Evolutionary conservation across 2,113 vertebrate genomes (phyloP), one percentile per base, ranked within the genome.

Genomic region (Salvelinus sp.): DNA sequence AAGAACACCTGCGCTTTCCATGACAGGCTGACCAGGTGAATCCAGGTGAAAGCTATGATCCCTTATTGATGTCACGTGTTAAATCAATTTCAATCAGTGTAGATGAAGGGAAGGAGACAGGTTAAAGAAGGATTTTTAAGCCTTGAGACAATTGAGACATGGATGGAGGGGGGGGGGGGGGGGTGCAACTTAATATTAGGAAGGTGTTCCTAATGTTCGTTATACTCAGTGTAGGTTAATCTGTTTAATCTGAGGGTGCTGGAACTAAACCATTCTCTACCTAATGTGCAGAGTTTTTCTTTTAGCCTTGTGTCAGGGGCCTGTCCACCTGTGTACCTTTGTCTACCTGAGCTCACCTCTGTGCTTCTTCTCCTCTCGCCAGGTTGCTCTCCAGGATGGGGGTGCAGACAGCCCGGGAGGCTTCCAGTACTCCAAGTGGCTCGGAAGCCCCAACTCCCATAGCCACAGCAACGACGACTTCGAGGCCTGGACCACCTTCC

Each of bases 381-480:
- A 93, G 91, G 81, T 96, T 70, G 90, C 96, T 25, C 91, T 97
- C 12, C 96, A 98, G 80, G 97, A 98, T 4, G 95, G 92, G 18
- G 94, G 91, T 3, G 92, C 94, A 1, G 94, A 94, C 79, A 98
- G 97, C 78, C 96, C 97, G 13, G 50, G 50, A 0, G 92, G 95
- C 2, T 93, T 96, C 0, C 97, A 96, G 86, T 98, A 97, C 88
- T 90, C 97, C 0, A 96, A 96, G 73, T 99, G 98, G 98, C 94
- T 97, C 7, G 96, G 96, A 5, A 99, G 97, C 77, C 97, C 97
- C 10, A 96, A 94, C 88, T 97, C 96, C 50, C 98, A 97, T 88
- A 97, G 96, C 48, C 98, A 97, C 89, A 97, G 96, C 82, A 98
- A 96, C 0, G 97, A 99, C 6, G 97, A 97, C 89, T 97, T 97